Evolutionary conservation across 2,797 vertebrate species (phyloP).

Genomic region (Aeoliscus strigatus): DNA sequence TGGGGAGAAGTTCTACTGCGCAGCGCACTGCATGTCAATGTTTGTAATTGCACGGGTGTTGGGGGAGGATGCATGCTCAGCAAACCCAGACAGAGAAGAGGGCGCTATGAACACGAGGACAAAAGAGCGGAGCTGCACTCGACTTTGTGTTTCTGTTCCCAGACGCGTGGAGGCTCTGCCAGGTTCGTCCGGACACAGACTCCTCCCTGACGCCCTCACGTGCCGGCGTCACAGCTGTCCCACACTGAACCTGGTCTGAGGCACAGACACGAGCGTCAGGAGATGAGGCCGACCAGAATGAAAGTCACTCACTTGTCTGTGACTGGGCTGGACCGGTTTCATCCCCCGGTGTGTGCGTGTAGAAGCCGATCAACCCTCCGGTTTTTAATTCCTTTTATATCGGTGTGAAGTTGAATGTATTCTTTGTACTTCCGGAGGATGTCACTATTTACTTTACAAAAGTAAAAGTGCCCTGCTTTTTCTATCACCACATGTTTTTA

Average conservation of each 20-base stretch:
- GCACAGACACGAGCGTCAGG: background rate
- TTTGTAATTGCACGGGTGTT: constrained; percentile 11
- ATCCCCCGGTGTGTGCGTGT: constrained; percentile 1
- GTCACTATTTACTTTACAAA: constrained; percentile 31
- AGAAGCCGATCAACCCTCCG: background rate
- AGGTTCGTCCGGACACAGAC: constrained; percentile 22
- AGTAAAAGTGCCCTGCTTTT: too few species aligned
- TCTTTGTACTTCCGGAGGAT: constrained; percentile 35
- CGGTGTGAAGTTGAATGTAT: constrained; percentile 9
- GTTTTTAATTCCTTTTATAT: background rate
- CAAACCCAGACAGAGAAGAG: constrained; percentile 6
- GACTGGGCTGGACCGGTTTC: too few species aligned
- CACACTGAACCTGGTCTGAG: constrained; percentile 55
- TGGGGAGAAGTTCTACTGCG: background rate
- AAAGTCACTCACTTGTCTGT: constrained; percentile 4
- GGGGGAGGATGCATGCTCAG: constrained; percentile 31
- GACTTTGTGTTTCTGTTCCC: constrained; percentile 34
- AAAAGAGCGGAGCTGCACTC: constrained; percentile 16
- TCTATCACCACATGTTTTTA: too few species aligned
- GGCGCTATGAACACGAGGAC: constrained; percentile 29
- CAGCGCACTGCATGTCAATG: background rate
- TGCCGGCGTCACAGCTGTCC: constrained; percentile 62
- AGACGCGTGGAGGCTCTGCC: constrained; percentile 35
- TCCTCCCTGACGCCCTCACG: constrained; percentile 13
- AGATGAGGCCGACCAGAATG: constrained; percentile 30